Evolutionary conservation across 1,140 invertebrate species (phyloP).

Genomic region (Zaprionus davidi): DNA sequence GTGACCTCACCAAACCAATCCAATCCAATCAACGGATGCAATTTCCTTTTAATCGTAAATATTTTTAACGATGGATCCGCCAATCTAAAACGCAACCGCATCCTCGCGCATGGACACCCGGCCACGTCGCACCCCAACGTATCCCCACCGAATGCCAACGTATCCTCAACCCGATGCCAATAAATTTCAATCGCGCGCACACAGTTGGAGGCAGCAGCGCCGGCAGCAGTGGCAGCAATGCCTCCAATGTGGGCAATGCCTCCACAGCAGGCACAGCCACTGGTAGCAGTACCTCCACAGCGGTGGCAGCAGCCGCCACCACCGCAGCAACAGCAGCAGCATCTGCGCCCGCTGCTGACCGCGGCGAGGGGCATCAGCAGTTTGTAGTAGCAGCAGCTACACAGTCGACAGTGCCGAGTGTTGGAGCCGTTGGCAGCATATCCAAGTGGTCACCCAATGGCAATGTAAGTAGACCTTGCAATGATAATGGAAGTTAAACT

Average conservation of each 20-base stretch:
- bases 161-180: slow-evolving; percentile 51
- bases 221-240: slow-evolving; percentile 74
- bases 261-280: slow-evolving; percentile 66
- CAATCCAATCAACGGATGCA: slow-evolving; percentile 82
- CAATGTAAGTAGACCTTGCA: slow-evolving; percentile 69
- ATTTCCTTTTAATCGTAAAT: slow-evolving; percentile 83
- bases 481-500: neutral
- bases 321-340: slow-evolving; percentile 51
- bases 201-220: slow-evolving; percentile 78
- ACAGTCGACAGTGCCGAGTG: slow-evolving; percentile 39
- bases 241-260: slow-evolving; percentile 72
- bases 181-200: slow-evolving; percentile 72
- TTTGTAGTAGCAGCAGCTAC: slow-evolving; percentile 31
- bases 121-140: neutral
- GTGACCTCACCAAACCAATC: slow-evolving; percentile 52
- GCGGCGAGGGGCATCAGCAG: slow-evolving; percentile 36
- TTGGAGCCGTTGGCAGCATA: slow-evolving; percentile 59
- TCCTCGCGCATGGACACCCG: slow-evolving; percentile 31
- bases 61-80: slow-evolving; percentile 75
- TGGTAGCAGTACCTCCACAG: slow-evolving; percentile 66
- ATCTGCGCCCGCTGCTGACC: slow-evolving; percentile 23
- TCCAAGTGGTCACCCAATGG: slow-evolving; percentile 83
- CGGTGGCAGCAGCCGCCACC: slow-evolving; percentile 51
- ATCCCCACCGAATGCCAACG: too few species aligned
- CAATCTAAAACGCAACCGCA: slow-evolving; percentile 69